Base-by-base conservation (phyloP, 2,797 vertebrate genomes). In the Synaphobranchus kaupii region DNA sequence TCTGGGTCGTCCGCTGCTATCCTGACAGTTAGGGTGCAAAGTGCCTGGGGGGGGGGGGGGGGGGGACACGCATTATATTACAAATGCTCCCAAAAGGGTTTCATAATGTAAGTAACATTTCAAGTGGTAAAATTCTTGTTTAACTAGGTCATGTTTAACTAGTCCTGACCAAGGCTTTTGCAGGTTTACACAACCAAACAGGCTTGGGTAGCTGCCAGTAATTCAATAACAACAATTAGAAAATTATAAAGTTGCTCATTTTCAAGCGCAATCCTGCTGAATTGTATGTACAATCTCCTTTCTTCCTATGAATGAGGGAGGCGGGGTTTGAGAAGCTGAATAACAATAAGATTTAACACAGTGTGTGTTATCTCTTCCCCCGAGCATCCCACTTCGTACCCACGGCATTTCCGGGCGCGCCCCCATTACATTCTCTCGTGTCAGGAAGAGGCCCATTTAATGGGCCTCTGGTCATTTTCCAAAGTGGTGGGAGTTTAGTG, bases 21-120 rank as follows among this genome's bases (percentile, higher is more conserved):
- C 98, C 94, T 99, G 98, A 94, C 98, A 99, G 94, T 99, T 99
- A 50, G 98, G 98, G 93, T 99, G 98, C 96, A 99, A 97, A 93
- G 98, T 99, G 97, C 98, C 98, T 99, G 92, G 0, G 0, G 6
- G 28, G 22, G 1, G 54, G 39, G 34, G 56, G n/a, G 13, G 50
- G 31, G 39, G 15, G 84, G 54, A 13, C 54, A 13, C 54, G n/a
- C 60, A 25, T 52, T 10, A 52, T 52, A 52, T 52, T 52, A 52
- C 1, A 52, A 52, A 52, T 56, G 10, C 54, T 13, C 54, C 54
- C 12, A 56, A 56, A 56, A 56, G 10, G 54, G 54, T 15, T 56
- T 56, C 54, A 13, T 56, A 56, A 56, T 56, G 10, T 12, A 10
- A 56, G 15, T 12, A 56, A 13, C 54, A 56, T 12, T 12, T 56